A percentile compares a stretch with the other conserved stretches of the same genome.
Conservation (phyloP, 2,113 vertebrate genomes). For the Nibea coibor region DNA sequence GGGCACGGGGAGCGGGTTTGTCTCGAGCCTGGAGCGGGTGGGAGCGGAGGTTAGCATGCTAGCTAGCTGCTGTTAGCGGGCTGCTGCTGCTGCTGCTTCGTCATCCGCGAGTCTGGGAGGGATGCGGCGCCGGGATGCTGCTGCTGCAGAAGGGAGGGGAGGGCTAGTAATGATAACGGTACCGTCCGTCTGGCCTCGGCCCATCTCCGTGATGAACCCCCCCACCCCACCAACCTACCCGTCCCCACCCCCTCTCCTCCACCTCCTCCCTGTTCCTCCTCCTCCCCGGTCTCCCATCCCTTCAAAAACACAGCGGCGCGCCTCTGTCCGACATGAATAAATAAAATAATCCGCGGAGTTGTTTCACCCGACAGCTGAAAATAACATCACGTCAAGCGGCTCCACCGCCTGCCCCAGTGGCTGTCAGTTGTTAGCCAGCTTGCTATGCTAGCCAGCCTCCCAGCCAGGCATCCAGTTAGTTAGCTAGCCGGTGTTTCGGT, state of each 20-base stretch:
- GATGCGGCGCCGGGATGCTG: constrained; percentile 71
- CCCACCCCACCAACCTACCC: constrained; percentile 14
- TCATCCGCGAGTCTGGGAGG: constrained; percentile 66
- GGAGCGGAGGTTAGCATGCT: constrained; percentile 66
- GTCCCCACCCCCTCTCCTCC: background rate
- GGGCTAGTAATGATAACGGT: constrained; percentile 39
- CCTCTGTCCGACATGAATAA: background rate
- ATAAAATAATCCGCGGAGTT: background rate
- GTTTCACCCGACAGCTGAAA: background rate
- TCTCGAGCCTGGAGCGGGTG: constrained; percentile 44
- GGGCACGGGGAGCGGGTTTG: constrained; percentile 17
- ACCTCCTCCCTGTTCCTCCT: background rate
- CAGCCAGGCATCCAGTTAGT: constrained; percentile 11
- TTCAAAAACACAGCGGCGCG: constrained; percentile 13
- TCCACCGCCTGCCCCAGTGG: background rate
- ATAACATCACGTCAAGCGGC: constrained; percentile 4
- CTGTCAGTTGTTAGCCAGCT: constrained; percentile 31
- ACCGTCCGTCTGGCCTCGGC: constrained; percentile 63
- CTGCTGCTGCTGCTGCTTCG: constrained; percentile 61
- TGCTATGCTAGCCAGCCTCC: constrained; percentile 18
- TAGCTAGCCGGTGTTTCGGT: constrained; percentile 28
- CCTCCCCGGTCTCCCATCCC: background rate
- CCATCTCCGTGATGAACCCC: constrained; percentile 59
- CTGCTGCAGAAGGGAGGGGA: constrained; percentile 31
- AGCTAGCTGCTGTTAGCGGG: constrained; percentile 61